Base-by-base conservation (phyloP, 2,113 vertebrate genomes). In the Ornithorhynchus anatinus region DNA sequence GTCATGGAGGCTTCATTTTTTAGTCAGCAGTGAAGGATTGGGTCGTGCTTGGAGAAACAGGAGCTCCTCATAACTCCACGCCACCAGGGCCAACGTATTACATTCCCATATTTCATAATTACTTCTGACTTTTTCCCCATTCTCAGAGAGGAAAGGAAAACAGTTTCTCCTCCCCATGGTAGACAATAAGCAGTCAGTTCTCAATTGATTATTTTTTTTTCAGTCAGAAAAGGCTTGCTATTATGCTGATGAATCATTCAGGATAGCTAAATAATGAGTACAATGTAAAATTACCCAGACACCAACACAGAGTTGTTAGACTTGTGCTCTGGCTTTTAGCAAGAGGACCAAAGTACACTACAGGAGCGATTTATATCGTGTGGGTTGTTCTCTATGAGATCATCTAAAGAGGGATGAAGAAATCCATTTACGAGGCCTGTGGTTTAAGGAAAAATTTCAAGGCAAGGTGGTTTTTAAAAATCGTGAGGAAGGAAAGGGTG, bases 51-150 rank as follows among this genome's bases (percentile, higher is more conserved):
- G 19, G 71, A 35, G 67, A 81, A 78, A 81, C 16, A 40, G 10
- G 22, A 79, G 16, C 19, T 70, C 38, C 39, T 66, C 37, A 70
- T 25, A 77, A 62, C 74, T 60, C 65, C n/a, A 48, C 78, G 51
- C 47, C n/a, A 13, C 8, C 64, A 19, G 5, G 38, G 70, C 74
- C 66, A 79, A 48, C 59, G 63, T 72, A n/a, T 61, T 68, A 59
- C 38, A 79, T 77, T 81, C 64, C 36, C 65, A 64, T 58, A 66
- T n/a, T 75, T 86, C 22, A 14, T 76, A 79, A 84, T 85, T 84
- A 84, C 81, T 87, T 73, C 31, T 75, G 14, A 27, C 51, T 66
- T 63, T 70, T 48, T 53, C 71, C 61, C 25, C 43, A 74, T 65
- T 64, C 36, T 73, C 67, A 78, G 70, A 54, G 79, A 73, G 14